Conservation (phyloP, 2,888 invertebrate species). For the Caenorhabditis doughertyi region DNA sequence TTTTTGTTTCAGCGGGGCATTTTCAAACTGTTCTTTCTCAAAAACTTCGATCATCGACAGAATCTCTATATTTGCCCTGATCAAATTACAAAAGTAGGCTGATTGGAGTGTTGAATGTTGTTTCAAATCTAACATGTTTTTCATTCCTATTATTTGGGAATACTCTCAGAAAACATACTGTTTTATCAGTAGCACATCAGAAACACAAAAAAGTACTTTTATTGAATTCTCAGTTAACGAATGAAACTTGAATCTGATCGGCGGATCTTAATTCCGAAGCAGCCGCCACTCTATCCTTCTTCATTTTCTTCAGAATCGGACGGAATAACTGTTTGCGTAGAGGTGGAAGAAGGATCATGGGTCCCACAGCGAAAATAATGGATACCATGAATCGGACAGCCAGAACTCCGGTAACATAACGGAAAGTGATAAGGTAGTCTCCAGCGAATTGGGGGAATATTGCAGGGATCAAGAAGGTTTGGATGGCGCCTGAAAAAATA, state of each 20-base stretch:
- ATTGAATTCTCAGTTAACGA: slow-evolving; percentile 20
- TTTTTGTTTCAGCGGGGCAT: too few species aligned
- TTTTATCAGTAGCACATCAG: too few species aligned
- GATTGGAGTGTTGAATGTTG: too few species aligned
- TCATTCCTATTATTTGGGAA: too few species aligned
- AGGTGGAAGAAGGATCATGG: slow-evolving; percentile 38
- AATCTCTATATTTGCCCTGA: too few species aligned
- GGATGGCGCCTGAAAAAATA: slow-evolving; percentile 36
- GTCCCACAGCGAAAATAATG: slow-evolving; percentile 33
- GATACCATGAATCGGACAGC: slow-evolving; percentile 56
- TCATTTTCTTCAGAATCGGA: neutral
- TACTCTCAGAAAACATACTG: too few species aligned
- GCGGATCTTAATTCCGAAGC: slow-evolving; percentile 5
- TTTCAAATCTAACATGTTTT: too few species aligned
- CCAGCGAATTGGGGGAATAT: slow-evolving; percentile 25
- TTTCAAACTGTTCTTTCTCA: too few species aligned
- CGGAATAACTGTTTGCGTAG: slow-evolving; percentile 24
- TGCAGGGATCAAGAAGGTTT: slow-evolving; percentile 33
- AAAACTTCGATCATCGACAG: too few species aligned
- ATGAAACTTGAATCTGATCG: slow-evolving; percentile 35
- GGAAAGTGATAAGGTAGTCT: slow-evolving; percentile 35
- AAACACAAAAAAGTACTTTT: too few species aligned
- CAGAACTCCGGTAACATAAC: slow-evolving; percentile 34
- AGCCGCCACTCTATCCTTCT: slow-evolving; percentile 36
- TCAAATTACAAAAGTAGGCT: too few species aligned